Conservation (phyloP, 1,140 invertebrate species). For the Drosophila pachea region DNA sequence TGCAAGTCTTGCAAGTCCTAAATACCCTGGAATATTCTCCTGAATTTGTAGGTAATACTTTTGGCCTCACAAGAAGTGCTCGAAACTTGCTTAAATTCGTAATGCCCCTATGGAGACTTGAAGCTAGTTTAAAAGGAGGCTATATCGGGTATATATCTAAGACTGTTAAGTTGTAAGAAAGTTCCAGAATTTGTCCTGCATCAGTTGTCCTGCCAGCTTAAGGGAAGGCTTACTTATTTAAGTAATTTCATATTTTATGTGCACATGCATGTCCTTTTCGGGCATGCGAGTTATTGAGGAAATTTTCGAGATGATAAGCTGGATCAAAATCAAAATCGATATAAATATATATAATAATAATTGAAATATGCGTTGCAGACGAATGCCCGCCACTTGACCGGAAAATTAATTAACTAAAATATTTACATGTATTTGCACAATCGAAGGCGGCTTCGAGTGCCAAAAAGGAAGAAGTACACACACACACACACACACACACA, state of each 20-base stretch:
- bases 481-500: slow-evolving; percentile 1
- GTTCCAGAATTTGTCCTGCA: no score
- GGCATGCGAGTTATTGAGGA: neutral
- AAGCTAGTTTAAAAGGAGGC: no score
- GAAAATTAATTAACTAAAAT: slow-evolving; percentile 76
- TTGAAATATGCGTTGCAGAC: slow-evolving; percentile 18
- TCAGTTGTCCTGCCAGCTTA: no score
- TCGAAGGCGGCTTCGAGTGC: slow-evolving; percentile 14
- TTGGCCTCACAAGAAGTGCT: no score
- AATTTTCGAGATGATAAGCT: slow-evolving; percentile 1
- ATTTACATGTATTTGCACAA: slow-evolving; percentile 42
- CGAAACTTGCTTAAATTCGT: no score
- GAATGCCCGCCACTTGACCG: slow-evolving; percentile 62
- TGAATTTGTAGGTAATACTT: no score
- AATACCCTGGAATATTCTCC: no score
- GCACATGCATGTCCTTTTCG: neutral
- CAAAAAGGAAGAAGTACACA: slow-evolving; percentile 28
- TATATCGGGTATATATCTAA: no score
- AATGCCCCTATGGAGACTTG: no score
- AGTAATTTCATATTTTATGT: neutral
- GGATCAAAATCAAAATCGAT: slow-evolving; percentile 7
- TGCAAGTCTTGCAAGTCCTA: no score
- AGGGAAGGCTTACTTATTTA: no score
- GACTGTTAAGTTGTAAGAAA: no score
- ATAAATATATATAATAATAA: neutral